Conservation (phyloP, 2,113 vertebrate genomes). For the Meriones unguiculatus region DNA sequence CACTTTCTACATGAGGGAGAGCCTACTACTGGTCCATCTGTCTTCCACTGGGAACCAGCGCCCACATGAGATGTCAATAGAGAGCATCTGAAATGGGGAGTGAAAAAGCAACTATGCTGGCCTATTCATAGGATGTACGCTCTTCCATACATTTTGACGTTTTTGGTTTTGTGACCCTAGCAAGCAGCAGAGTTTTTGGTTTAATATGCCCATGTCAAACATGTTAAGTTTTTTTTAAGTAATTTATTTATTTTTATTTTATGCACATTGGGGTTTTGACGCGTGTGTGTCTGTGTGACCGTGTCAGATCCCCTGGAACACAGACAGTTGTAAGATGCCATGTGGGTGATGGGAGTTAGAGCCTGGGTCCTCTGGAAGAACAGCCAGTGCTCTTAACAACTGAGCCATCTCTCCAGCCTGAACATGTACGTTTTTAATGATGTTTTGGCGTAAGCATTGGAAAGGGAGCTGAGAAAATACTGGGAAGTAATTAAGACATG, state of each 20-base stretch:
- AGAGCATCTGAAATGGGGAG: not conserved
- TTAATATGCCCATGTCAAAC: not conserved
- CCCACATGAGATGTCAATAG: not conserved
- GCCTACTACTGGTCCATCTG: not conserved
- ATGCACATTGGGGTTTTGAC: too few species aligned
- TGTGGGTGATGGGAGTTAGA: too few species aligned
- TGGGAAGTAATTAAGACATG: not conserved
- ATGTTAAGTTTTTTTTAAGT: not conserved
- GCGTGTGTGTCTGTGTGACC: too few species aligned
- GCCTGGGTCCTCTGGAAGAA: too few species aligned
- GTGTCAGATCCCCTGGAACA: too few species aligned
- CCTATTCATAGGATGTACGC: not conserved
- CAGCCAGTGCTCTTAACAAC: too few species aligned
- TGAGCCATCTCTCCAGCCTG: too few species aligned
- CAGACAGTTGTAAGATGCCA: too few species aligned
- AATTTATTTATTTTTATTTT: too few species aligned
- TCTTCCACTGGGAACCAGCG: not conserved
- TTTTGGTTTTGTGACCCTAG: too few species aligned
- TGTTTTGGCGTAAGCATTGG: not conserved
- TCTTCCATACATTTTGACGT: not conserved
- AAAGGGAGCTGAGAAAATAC: not conserved
- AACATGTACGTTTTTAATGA: not conserved
- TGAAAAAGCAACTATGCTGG: not conserved
- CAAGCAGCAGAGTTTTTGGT: not conserved
- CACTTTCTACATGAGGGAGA: not conserved